Base-by-base conservation (phyloP, 2,113 vertebrate species). In the Hyaena hyaena region DNA sequence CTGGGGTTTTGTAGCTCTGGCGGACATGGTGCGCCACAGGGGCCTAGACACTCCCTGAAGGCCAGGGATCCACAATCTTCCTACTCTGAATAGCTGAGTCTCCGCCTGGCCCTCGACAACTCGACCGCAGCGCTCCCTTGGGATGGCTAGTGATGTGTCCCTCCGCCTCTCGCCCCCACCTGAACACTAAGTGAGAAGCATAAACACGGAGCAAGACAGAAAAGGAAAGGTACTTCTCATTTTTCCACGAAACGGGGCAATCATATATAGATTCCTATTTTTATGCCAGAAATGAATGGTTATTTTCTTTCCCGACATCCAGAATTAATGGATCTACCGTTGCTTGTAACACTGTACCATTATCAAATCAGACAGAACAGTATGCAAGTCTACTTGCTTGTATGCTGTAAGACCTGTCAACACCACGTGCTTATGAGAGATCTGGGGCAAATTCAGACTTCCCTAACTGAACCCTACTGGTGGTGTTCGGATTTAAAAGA, bases 111-210 rank as follows among this genome's bases (percentile, higher is more conserved):
- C 31, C 6, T 4, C 15, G 6, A 12, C 19, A 28, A 19, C 16
- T 17, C 19, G 2, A 17, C 55, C 0, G 31, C 5, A 39, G 43
- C 3, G 14, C 7, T 16, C 33, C 19, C 4, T 23, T 33, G 26
- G 0, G 1, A 14, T 0, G 1, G 2, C 26, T 17, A 10, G 50
- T 2, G 6, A 33, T 15, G 2, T 5, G 3, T 53, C 68, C 5
- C 35, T n/a, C 61, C 33, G 58, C 39, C 69, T 69, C 61, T 21
- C 1, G 0, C 26, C 16, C 10, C 19, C 16, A 69, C 31, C 16
- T 4, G 5, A 63, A 50, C 45, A 28, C 28, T 12, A 53, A 84
- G 61, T 39, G n/a, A 76, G 39, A 48, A 45, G 39, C 45, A 79
- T 10, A 65, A n/a, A 10, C 2, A 2, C 0, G 9, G 23, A 61